phyloP scores from a whole-genome alignment of 2,797 vertebrate species.

The Oreochromis mossambicus region DNA sequence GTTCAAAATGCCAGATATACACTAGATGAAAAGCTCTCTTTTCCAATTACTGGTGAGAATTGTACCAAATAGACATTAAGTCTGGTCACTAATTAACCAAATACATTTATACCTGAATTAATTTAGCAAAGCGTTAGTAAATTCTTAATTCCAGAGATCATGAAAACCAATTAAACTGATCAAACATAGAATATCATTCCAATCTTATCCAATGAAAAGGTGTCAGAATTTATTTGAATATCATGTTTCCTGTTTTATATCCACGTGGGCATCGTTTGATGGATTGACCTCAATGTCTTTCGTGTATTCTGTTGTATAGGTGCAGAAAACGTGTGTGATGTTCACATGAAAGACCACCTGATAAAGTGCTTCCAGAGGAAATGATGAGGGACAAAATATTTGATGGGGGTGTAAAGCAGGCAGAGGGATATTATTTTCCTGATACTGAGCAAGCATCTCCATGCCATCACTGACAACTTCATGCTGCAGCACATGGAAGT shows the following conservation, averaged over 20 bases:
- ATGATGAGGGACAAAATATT: not conserved
- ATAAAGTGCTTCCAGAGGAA: not conserved
- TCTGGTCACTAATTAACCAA: not conserved
- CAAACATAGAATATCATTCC: not conserved
- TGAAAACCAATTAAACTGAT: not conserved
- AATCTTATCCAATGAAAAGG: not conserved
- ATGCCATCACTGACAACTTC: not conserved
- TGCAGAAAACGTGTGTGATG: rapidly evolving
- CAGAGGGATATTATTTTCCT: too few relatives aligned
- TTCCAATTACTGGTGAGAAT: not conserved
- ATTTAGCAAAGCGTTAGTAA: not conserved
- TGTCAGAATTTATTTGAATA: not conserved
- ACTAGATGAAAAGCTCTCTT: not conserved
- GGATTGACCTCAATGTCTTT: not conserved
- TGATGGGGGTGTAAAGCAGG: too few relatives aligned
- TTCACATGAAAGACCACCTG: not conserved
- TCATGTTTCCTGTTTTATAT: not conserved
- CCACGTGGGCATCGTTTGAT: not conserved
- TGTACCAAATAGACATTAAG: not conserved
- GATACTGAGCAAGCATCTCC: too few relatives aligned
- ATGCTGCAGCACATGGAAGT: not conserved
- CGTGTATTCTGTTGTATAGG: not conserved
- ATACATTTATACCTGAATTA: not conserved
- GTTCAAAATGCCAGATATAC: not conserved
- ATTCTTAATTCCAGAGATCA: not conserved